Percentiles rank a stretch among this genome's conserved stretches.
phyloP scores from a whole-genome alignment of 2,888 invertebrate species.

The Cerastis leucographa region DNA sequence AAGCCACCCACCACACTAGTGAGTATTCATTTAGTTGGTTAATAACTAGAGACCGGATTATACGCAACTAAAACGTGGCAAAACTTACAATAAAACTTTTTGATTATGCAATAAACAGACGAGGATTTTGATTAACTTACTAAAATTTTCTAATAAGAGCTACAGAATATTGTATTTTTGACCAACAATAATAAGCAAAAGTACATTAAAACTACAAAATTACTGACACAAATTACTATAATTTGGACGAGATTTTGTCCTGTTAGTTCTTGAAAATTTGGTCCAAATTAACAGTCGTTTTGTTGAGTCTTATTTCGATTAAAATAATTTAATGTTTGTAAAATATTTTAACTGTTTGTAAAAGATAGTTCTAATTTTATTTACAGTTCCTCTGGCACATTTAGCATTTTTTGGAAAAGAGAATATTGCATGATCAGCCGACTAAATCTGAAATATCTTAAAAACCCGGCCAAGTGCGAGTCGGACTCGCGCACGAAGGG shows the following conservation, averaged over 20 bases:
- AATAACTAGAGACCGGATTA: not conserved
- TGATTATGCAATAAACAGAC: too few relatives aligned
- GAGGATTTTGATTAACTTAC: too few relatives aligned
- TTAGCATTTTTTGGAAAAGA: not conserved
- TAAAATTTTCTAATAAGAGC: not conserved
- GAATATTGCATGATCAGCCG: not conserved
- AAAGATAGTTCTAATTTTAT: not conserved
- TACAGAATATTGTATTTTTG: not conserved
- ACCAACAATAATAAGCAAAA: not conserved
- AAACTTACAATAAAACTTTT: not conserved
- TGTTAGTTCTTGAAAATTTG: not conserved
- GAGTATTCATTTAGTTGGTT: constrained; percentile 8
- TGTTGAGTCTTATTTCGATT: not conserved
- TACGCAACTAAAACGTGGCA: not conserved
- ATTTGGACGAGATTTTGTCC: not conserved
- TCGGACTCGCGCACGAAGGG: too few relatives aligned
- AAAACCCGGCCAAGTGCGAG: too few relatives aligned
- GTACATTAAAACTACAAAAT: not conserved
- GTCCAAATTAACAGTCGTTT: not conserved
- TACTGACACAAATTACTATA: not conserved
- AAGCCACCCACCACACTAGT: not conserved
- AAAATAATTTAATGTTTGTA: not conserved
- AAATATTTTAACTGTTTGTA: not conserved
- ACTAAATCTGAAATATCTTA: not conserved
- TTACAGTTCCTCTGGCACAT: not conserved